Evolutionary conservation across 2,113 vertebrate genomes (phyloP), one percentile per base, ranked within the genome.

Genomic region (Camelus dromedarius): DNA sequence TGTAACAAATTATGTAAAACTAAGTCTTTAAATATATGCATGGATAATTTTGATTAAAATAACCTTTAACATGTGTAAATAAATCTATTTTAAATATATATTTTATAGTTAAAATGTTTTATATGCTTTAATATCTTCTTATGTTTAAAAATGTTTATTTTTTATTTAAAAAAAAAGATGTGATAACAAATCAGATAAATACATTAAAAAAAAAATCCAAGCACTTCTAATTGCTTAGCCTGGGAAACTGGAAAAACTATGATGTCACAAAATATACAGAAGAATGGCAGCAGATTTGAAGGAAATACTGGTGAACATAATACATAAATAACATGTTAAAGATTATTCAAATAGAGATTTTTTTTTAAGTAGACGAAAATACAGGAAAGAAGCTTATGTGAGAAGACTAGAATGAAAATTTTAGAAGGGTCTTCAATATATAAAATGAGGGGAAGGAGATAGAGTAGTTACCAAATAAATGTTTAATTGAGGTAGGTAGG

Each of bases 1-100:
- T 72, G 1, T 89, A 96, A 84, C 16, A 90, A 85, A 93, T 67
- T 24, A 83, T 24, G 22, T 60, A 75, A 91, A 91, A 76, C 24
- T 75, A 89, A 42, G 26, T 73, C 56, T 54, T 69, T 60, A 95
- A 88, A 66, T 84, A 92, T 18, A 88, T 79, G 35, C 16, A 88
- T 16, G 9, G 24, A 24, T 66, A 89, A 84, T 67, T 94, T 50
- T 94, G 35, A 96, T 91, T 70, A 70, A 89, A 96, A 85, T 93
- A 81, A 77, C 35, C 54, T 88, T 79, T 50, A 72, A 81, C 75
- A 46, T 19, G 46, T 56, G 79, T 88, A 77, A 76, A 67, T 56
- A 58, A 60, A 58, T 67, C 75, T 56, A n/a, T 58, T 87, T 77
- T 32, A 50, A 70, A 58, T 42, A 80, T 16, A 62, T 26, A 62